Conservation (phyloP, 2,888 invertebrate species). For the Selenia dentaria region DNA sequence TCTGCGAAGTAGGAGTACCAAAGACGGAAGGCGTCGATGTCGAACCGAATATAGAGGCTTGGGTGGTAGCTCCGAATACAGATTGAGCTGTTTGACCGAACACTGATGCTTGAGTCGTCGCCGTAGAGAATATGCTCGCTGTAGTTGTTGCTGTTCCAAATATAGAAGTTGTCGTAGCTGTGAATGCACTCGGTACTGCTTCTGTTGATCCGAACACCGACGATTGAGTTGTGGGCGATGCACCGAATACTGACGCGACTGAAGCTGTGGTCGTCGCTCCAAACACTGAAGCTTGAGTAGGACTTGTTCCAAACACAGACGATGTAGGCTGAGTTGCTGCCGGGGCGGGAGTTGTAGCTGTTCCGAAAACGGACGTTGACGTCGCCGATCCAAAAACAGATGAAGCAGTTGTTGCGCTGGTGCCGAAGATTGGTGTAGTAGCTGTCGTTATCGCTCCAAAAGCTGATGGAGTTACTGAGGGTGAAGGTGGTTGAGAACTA, state of each 20-base stretch:
- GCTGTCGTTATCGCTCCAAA: conserved; percentile 25
- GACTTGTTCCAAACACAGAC: conserved; percentile 3
- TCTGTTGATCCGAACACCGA: conserved; percentile 46
- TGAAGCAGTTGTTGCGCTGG: conserved; percentile 8
- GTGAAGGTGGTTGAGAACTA: conserved; percentile 32
- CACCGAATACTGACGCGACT: background rate
- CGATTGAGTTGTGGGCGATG: conserved; percentile 37
- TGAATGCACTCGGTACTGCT: conserved; percentile 26
- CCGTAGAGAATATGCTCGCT: conserved; percentile 7
- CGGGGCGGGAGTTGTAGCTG: conserved; percentile 13
- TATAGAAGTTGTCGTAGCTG: conserved; percentile 39
- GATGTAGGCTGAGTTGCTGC: background rate
- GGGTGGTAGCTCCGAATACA: conserved; percentile 36
- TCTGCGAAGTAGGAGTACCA: conserved; percentile 42
- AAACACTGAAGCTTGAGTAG: conserved; percentile 2
- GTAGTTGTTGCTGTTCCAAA: conserved; percentile 30
- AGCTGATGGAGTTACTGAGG: conserved; percentile 31
- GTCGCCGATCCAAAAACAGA: conserved; percentile 5
- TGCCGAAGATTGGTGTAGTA: conserved; percentile 40
- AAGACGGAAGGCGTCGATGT: conserved; percentile 48
- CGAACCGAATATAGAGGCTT: conserved; percentile 33
- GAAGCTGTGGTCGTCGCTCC: conserved; percentile 13
- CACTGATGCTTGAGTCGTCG: conserved; percentile 24
- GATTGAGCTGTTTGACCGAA: conserved; percentile 29
- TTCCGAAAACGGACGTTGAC: conserved; percentile 8